phyloP scores from a whole-genome alignment of 2,113 vertebrate genomes.

The Zapus hudsonius region DNA sequence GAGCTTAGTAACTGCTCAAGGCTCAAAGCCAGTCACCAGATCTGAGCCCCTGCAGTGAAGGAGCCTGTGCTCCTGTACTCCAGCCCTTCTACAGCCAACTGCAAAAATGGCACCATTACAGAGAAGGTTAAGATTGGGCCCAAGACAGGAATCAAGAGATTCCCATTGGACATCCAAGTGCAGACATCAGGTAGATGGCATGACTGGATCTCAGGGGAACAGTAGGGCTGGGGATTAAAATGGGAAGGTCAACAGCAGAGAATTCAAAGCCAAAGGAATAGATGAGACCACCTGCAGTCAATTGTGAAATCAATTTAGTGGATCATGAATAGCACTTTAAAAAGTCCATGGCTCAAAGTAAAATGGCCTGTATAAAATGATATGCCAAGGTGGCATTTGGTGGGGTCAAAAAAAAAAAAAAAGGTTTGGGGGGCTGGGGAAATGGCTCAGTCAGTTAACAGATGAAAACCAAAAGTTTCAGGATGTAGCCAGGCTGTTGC shows the following conservation, averaged over 20 bases:
- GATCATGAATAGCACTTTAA: conserved; percentile 39
- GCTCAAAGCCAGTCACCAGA: neutral
- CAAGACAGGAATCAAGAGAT: neutral
- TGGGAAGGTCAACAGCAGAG: neutral
- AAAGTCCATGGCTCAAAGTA: neutral
- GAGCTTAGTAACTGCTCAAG: neutral
- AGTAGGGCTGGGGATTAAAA: neutral
- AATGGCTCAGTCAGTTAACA: neutral
- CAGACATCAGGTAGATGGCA: neutral
- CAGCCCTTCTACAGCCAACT: neutral
- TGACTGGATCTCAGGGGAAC: neutral
- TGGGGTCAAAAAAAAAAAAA: neutral
- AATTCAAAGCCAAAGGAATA: neutral
- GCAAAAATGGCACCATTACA: neutral
- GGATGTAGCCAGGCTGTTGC: neutral
- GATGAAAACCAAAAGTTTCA: neutral
- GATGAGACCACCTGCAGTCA: conserved; percentile 13
- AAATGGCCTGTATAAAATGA: neutral
- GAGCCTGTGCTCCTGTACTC: neutral
- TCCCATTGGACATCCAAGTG: neutral
- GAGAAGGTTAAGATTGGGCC: neutral
- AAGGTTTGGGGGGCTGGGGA: no score
- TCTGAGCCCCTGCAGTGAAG: neutral
- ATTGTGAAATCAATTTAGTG: conserved; percentile 59
- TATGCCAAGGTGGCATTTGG: neutral